A percentile compares a stretch with the other conserved stretches of the same genome.
phyloP scores from a whole-genome alignment of 2,113 vertebrate genomes.

The Scophthalmus maximus region DNA sequence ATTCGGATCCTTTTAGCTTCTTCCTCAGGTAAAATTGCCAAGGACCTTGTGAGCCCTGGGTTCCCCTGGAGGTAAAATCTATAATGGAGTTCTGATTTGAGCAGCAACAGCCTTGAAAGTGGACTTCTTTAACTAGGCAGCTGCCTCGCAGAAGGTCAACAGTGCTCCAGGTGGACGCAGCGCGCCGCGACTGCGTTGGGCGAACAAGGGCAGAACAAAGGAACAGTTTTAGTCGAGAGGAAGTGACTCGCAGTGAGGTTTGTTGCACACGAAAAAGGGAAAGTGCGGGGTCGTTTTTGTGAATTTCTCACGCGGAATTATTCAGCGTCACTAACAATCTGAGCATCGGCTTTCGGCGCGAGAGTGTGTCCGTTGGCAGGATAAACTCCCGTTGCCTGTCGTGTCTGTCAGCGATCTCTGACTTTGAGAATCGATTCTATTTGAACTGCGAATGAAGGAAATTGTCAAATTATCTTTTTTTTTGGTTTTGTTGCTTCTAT shows the following conservation, averaged over 20 bases:
- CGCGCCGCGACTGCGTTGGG: constrained; percentile 74
- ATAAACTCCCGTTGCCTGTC: neutral
- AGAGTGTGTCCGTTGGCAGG: neutral
- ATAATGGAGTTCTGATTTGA: constrained; percentile 84
- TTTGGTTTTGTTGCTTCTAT: neutral
- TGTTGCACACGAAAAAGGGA: constrained; percentile 63
- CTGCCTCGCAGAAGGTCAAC: constrained; percentile 82
- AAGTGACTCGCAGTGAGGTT: constrained; percentile 66
- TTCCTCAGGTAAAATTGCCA: constrained; percentile 86
- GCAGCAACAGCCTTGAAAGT: constrained; percentile 83
- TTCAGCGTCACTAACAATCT: constrained; percentile 44
- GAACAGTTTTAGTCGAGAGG: constrained; percentile 75
- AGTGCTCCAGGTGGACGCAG: constrained; percentile 77
- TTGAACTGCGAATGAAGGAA: neutral
- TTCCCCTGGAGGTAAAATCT: constrained; percentile 85
- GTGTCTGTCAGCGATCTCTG: neutral
- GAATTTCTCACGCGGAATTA: constrained; percentile 51
- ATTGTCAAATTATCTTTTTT: neutral
- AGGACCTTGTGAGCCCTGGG: constrained; percentile 82
- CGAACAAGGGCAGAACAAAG: constrained; percentile 82
- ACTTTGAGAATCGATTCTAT: neutral
- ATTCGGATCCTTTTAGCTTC: constrained; percentile 84
- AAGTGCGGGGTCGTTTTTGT: constrained; percentile 50
- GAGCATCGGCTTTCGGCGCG: constrained; percentile 9
- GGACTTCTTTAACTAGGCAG: constrained; percentile 82